Evolutionary conservation across 2,113 vertebrate genomes (phyloP).

Genomic region (Rhabdomys dilectus): DNA sequence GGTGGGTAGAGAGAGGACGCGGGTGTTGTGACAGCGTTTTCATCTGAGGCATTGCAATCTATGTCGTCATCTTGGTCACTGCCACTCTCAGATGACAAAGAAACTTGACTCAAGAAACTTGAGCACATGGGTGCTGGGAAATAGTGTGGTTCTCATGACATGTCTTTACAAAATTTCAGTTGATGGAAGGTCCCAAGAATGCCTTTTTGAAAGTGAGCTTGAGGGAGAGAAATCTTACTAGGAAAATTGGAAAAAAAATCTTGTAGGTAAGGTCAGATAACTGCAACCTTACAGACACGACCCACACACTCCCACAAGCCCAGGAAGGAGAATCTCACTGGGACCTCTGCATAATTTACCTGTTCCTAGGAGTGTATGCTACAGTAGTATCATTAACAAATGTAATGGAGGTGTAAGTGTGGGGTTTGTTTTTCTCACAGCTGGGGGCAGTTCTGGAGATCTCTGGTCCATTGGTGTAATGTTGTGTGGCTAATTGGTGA

Average conservation of each 20-base stretch:
- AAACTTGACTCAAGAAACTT: too few species aligned
- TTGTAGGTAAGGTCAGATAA: neutral
- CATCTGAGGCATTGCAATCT: too few species aligned
- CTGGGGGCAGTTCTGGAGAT: neutral
- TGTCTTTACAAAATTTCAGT: neutral
- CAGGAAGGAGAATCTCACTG: neutral
- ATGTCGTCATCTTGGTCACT: neutral
- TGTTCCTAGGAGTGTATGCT: neutral
- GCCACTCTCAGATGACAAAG: neutral
- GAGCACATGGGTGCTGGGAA: neutral
- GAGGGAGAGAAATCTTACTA: neutral
- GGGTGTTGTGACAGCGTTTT: neutral
- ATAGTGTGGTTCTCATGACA: neutral
- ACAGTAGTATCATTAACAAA: too few species aligned
- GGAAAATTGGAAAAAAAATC: neutral
- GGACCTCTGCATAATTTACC: neutral
- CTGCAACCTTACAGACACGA: neutral
- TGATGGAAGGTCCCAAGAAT: neutral
- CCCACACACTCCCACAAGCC: rapidly evolving
- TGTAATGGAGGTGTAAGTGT: neutral
- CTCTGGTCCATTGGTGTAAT: neutral
- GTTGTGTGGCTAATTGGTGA: neutral
- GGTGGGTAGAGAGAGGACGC: neutral
- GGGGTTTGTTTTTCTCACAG: neutral
- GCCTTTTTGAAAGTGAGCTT: neutral